Base-by-base conservation (phyloP, 2,888 invertebrate species). In the Hirudinaria manillensis region DNA sequence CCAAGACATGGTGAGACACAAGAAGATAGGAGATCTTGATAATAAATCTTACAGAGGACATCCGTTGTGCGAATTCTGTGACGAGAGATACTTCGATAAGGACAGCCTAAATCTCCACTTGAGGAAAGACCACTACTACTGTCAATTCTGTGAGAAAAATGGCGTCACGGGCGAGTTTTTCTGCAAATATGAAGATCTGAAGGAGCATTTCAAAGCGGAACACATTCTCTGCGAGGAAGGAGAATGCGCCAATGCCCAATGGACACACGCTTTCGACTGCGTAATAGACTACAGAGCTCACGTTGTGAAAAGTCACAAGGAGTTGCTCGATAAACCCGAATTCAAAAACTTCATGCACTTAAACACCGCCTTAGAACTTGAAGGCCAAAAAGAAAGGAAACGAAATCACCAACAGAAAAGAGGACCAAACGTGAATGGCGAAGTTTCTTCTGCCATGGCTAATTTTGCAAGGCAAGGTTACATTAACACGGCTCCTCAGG, bases 131-230 rank as follows among this genome's bases (percentile, higher is more conserved):
- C 99, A 99, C 85, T 91, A 92, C 77, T 97, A 91, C 87, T 99
- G 99, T 85, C 97, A 98, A 83, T 91, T 98, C 83, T 99, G 99
- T 84, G 98, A 98, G 85, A 92, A 93, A 0, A 94, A 96, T 83
- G 95, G 94, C 0, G 88, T 78, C 66, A 80, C 81, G 36, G 82
- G 83, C 72, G 82, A 83, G 61, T 84, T 81, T 75, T 84, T 81
- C 76, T 79, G 92, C 78, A 89, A 91, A 24, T 94, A 96, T 82
- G 87, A 89, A 0, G 90, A 91, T 78, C 87, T 97, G n/a, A 89
- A 91, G 21, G 90, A 91, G 4, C 97, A 98, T 87, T 97, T 95
- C 84, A 87, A 90, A 3, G 88, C 89, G 0, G 91, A 93, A 79
- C 97, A 98, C 85, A 95, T 88, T 83, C 87, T 97, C 19, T 97